Evolutionary conservation across 2,797 vertebrate genomes (phyloP), one percentile per base, ranked within the genome.

Genomic region (Epinephelus malabaricus): DNA sequence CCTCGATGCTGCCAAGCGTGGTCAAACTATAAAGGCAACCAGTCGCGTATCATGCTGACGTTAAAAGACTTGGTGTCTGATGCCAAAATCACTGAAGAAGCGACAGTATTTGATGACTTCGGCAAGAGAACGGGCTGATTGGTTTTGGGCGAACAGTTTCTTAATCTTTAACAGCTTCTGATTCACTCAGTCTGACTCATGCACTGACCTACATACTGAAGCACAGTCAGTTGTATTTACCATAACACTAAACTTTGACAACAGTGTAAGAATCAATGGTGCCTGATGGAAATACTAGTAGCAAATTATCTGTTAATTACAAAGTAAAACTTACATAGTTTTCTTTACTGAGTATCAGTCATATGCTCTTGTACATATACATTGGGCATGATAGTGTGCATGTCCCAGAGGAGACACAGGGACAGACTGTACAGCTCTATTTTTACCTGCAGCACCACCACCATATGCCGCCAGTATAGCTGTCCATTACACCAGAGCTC

Each of bases 391-490:
- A 54, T 14, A 17, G 21, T 56, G 2, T 66, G 19, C 5, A n/a
- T 69, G 64, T 65, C 73, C 38, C 66, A 56, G 34, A 27, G 27
- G 21, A 60, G n/a, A 47, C 18, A 40, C 27, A 19, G 27, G 56
- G 1, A 73, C 78, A 73, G 13, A 46, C 25, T 82, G 79, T 79
- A n/a, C 68, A 47, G 51, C 45, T 82, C 68, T 82, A 79, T 82
- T 84, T 87, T 76, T 69, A 79, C 46, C 50, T 17, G 1, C 19
- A 4, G 4, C 40, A 38, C 23, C 47, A 17, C 15, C 27, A 47
- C 21, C 58, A 64, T 53, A 62, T 73, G 69, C 8, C 19, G 54
- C 2, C 63, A 69, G 53, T 40, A 15, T 53, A 58, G 56, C 58
- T 30, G 70, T 46, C 21, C 12, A 45, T 62, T 38, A 43, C 43